Evolutionary conservation across 2,113 vertebrate genomes (phyloP).

Genomic region (Anser cygnoides): DNA sequence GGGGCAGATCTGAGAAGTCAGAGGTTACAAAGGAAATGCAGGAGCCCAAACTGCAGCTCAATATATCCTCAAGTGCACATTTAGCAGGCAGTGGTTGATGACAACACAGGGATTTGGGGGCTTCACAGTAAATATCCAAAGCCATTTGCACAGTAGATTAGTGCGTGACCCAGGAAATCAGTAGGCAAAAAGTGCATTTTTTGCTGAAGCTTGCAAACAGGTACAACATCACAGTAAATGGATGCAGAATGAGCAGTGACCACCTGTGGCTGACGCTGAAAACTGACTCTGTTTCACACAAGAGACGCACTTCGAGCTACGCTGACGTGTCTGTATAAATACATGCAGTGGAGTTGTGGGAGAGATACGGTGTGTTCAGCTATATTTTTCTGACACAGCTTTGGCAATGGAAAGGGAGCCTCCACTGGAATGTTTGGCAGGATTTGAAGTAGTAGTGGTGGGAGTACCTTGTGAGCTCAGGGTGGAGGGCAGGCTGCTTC

Average conservation of each 20-base stretch:
- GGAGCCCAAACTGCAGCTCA: background rate
- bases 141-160: conserved; percentile 19
- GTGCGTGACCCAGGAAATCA: background rate
- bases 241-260: background rate
- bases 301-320: background rate
- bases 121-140: conserved; percentile 27
- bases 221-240: conserved; percentile 11
- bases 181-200: background rate
- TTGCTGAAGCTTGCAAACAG: background rate
- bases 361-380: background rate
- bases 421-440: background rate
- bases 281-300: background rate
- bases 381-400: background rate
- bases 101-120: background rate
- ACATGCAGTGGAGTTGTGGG: background rate
- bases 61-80: background rate
- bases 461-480: background rate
- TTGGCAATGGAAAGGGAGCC: background rate
- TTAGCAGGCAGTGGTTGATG: background rate
- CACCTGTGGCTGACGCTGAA: background rate
- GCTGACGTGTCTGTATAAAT: background rate
- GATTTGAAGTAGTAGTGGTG: background rate
- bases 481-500: background rate
- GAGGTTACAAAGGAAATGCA: background rate
- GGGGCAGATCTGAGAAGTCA: background rate